Evolutionary conservation across 2,797 vertebrate species (phyloP).

Genomic region (Leptatherina wallacei): DNA sequence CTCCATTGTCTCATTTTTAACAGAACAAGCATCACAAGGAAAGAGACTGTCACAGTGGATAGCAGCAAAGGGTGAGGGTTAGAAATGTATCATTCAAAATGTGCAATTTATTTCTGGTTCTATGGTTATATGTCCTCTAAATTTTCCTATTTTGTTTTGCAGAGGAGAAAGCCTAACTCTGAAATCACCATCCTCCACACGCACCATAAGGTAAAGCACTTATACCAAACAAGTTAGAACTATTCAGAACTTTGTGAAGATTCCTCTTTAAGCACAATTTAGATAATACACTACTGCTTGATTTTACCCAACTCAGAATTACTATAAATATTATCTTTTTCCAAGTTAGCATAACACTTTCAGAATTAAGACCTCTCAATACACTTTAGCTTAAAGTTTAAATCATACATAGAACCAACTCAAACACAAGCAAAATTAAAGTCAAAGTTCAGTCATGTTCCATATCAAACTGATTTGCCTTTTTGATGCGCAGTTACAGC

Average conservation of each 20-base stretch:
- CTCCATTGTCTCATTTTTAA: slow-evolving; percentile 15
- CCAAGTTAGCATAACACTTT: background rate
- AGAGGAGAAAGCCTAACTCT: slow-evolving; percentile 48
- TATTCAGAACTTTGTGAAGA: background rate
- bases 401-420: background rate
- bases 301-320: background rate
- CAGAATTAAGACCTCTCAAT: background rate
- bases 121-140: background rate
- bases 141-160: slow-evolving; percentile 11
- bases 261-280: background rate
- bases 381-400: background rate
- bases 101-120: background rate
- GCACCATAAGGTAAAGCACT: slow-evolving; percentile 66
- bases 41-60: slow-evolving; percentile 40
- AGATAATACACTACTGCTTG: background rate
- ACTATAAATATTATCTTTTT: background rate
- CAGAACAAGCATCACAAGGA: slow-evolving; percentile 50
- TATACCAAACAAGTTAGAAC: background rate
- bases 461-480: background rate
- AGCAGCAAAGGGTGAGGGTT: slow-evolving; percentile 62
- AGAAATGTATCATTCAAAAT: background rate
- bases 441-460: background rate
- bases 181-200: slow-evolving; percentile 45
- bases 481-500: slow-evolving; percentile 57
- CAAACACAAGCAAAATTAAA: background rate